Evolutionary conservation across 2,113 vertebrate species (phyloP).

Genomic region (Embiotoca jacksoni): DNA sequence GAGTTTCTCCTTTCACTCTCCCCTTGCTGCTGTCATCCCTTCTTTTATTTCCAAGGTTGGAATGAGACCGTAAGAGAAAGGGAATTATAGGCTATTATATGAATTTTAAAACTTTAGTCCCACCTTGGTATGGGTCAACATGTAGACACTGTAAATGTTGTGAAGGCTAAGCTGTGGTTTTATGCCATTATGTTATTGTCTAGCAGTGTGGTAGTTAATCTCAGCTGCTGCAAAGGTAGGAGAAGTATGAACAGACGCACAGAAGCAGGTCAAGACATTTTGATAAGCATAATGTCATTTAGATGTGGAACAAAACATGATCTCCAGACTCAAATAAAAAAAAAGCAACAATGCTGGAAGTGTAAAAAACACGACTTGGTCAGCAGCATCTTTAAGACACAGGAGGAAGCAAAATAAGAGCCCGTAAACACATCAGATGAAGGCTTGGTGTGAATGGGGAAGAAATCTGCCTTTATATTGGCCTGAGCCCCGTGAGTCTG

Average conservation of each 20-base stretch:
- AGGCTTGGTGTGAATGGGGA: constrained; percentile 32
- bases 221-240: neutral
- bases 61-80: constrained; percentile 28
- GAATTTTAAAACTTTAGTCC: constrained; percentile 20
- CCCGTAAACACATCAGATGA: constrained; percentile 53
- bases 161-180: neutral
- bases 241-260: neutral
- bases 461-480: constrained; percentile 56
- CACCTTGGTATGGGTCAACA: neutral
- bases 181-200: neutral
- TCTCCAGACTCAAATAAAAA: neutral
- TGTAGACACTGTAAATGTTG: neutral
- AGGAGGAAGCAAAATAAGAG: constrained; percentile 4
- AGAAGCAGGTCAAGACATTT: neutral
- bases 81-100: constrained; percentile 39
- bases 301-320: neutral
- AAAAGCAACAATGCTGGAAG: neutral
- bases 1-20: constrained; percentile 55
- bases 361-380: neutral
- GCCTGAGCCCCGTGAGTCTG: constrained; percentile 57
- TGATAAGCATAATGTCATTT: no score
- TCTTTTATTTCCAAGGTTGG: constrained; percentile 26
- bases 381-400: neutral
- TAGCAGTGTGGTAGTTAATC: neutral
- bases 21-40: constrained; percentile 41